phyloP scores from a whole-genome alignment of 2,113 vertebrate species.

The Brachirus orientalis region DNA sequence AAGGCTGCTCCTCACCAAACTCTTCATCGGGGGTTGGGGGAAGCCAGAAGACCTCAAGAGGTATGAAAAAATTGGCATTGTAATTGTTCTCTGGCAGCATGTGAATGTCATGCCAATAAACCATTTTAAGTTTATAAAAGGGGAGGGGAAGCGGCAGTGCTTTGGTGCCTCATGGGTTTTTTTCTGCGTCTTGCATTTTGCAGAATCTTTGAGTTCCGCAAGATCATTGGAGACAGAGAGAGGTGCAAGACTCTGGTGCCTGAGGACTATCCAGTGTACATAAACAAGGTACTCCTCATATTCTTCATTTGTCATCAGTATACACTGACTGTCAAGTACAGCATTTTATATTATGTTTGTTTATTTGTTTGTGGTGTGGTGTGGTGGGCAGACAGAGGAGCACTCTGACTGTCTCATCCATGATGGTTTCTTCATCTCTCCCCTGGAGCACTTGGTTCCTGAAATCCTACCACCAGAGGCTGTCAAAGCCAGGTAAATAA shows the following conservation, averaged over 20 bases:
- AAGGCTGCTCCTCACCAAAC: conserved; percentile 94
- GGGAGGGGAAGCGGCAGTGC: too few relatives aligned
- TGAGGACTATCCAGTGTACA: conserved; percentile 91
- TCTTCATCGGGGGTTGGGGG: conserved; percentile 98
- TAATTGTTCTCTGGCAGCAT: too few relatives aligned
- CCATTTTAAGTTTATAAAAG: neutral
- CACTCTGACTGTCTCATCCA: conserved; percentile 92
- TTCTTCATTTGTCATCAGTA: neutral
- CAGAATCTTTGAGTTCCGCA: conserved; percentile 98
- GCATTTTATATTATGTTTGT: neutral
- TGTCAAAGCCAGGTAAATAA: conserved; percentile 86
- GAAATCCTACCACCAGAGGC: conserved; percentile 92
- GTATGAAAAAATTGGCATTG: conserved; percentile 42
- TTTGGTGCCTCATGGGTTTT: neutral
- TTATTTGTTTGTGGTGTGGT: conserved; percentile 34
- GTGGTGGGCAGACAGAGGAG: conserved; percentile 86
- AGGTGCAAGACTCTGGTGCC: conserved; percentile 92
- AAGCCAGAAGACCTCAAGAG: conserved; percentile 96
- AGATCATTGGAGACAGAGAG: conserved; percentile 93
- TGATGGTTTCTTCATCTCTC: conserved; percentile 94
- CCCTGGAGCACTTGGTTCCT: conserved; percentile 91
- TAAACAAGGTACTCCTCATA: conserved; percentile 87
- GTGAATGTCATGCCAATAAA: too few relatives aligned
- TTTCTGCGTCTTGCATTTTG: conserved; percentile 37
- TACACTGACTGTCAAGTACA: neutral